Base-by-base conservation (phyloP, 2,797 vertebrate genomes). In the Cyprinodon diabolis region DNA sequence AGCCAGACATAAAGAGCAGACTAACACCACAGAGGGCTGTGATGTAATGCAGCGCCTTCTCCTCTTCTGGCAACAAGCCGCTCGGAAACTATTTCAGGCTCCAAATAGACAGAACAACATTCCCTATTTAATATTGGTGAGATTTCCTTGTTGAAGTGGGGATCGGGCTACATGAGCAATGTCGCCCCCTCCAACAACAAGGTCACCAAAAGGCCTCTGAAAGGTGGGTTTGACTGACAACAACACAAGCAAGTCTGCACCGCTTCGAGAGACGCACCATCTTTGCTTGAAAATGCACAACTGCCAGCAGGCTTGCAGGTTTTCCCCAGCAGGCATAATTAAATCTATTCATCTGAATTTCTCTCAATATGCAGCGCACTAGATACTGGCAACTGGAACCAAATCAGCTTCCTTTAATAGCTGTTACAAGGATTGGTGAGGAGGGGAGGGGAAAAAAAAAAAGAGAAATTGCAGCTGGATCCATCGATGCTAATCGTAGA, bases 261-360 rank as follows among this genome's bases (percentile, higher is more conserved):
- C 40, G 55, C 47, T 69, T 49, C 25, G 66, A 49, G 21, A 56
- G 19, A 68, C 71, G 48, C 40, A 78, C 68, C 75, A 30, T 77
- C 84, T 79, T 51, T 45, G 14, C 78, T 82, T 12, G 10, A 77
- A 77, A 82, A 85, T 70, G 1, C 47, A 82, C 81, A 81, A 77
- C 78, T 69, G 71, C 77, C 74, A 63, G 83, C 60, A 69, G 66
- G 85, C 51, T 0, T 15, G 0, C 15, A 63, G 68, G 77, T 82
- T 86, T 67, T 12, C n/a, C 80, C 83, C 81, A 73, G 63, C 0
- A 76, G 88, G 86, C 77, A 69, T 85, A 88, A 92, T 91, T 91
- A 86, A 86, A 91, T 90, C 80, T 82, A 86, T 91, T 92, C 83
- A 86, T 88, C 83, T 9, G 74, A 75, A 75, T 86, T 86, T 71